Percentiles rank a stretch among this genome's conserved stretches.
Conservation (phyloP, 1,140 invertebrate genomes). For the Drosophila funebris region DNA sequence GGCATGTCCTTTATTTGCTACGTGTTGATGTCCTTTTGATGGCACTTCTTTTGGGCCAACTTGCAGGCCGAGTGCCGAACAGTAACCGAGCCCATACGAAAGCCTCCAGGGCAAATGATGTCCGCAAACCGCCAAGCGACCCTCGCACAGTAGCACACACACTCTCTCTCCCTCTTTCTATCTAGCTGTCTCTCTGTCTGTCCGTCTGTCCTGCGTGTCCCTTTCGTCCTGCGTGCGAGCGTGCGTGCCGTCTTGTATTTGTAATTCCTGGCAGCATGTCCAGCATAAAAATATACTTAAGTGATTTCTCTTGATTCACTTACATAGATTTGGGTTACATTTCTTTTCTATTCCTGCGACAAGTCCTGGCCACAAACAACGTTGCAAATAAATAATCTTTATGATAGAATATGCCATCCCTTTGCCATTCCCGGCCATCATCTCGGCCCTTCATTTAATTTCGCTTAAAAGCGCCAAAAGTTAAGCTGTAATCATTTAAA, state of each 20-base stretch:
- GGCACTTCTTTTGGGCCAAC: constrained; percentile 56
- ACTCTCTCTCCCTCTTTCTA: background rate
- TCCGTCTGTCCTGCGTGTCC: constrained; percentile 21
- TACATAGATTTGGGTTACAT: constrained; percentile 82
- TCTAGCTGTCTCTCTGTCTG: background rate
- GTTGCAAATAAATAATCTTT: constrained; percentile 79
- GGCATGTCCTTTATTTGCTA: constrained; percentile 82
- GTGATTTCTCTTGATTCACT: constrained; percentile 82
- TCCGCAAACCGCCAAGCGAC: constrained; percentile 64
- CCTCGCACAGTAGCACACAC: too few relatives aligned
- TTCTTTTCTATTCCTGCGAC: constrained; percentile 50
- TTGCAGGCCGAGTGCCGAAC: constrained; percentile 18
- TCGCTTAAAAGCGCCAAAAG: constrained; percentile 81
- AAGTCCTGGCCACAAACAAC: constrained; percentile 20
- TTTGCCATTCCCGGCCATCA: constrained; percentile 5
- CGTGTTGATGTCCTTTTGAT: constrained; percentile 82
- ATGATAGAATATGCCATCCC: constrained; percentile 52
- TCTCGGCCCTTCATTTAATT: constrained; percentile 69
- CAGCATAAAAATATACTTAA: constrained; percentile 82
- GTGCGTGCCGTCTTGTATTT: constrained; percentile 74
- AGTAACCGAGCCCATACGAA: constrained; percentile 9
- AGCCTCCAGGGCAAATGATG: constrained; percentile 68
- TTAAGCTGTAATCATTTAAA: constrained; percentile 82
- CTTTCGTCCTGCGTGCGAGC: constrained; percentile 49
- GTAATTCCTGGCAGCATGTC: constrained; percentile 81